Base-by-base conservation (phyloP, 2,797 vertebrate genomes). In the Macrochelys suwanniensis region DNA sequence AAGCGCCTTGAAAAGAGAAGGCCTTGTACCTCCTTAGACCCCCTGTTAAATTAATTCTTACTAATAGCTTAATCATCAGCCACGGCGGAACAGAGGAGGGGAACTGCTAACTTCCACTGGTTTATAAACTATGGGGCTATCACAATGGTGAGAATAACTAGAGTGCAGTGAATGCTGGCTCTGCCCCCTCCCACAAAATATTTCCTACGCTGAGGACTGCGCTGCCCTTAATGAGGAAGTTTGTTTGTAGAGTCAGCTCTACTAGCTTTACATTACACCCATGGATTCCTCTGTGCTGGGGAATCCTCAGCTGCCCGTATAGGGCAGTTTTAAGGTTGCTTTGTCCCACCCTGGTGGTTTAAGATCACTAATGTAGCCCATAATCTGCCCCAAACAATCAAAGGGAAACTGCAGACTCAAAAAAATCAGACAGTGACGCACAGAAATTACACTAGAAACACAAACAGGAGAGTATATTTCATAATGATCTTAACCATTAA, bases 261-360 rank as follows among this genome's bases (percentile, higher is more conserved):
- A 85, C 4, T 0, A 0, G 78, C 13, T 47, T 10, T 56, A 17
- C 77, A 84, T 37, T n/a, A 5, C 28, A 13, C 6, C 23, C 68
- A 91, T 49, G n/a, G 51, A 84, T 89, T 74, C 45, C 49, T 88
- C 54, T 50, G 28, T 33, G 65, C 28, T 91, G 83, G 84, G 57
- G 85, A 77, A 77, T 47, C 17, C 42, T 76, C 71, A 28, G 65
- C 19, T n/a, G 9, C 8, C 17, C 65, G 31, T 31, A 68, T 8
- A 37, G 16, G 33, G 33, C 15, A 68, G 45, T 80, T 68, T 42
- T 84, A 88, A 71, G 83, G 26, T 1, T 81, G 84, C 23, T 9
- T 74, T 78, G 15, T 74, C 65, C 53, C 80, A 92, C 21, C 25
- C 23, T 45, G 81, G 4, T 45, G 49, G 17, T 13, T 25, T 74